phyloP scores from a whole-genome alignment of 2,797 vertebrate genomes.

The Capromys pilorides region DNA sequence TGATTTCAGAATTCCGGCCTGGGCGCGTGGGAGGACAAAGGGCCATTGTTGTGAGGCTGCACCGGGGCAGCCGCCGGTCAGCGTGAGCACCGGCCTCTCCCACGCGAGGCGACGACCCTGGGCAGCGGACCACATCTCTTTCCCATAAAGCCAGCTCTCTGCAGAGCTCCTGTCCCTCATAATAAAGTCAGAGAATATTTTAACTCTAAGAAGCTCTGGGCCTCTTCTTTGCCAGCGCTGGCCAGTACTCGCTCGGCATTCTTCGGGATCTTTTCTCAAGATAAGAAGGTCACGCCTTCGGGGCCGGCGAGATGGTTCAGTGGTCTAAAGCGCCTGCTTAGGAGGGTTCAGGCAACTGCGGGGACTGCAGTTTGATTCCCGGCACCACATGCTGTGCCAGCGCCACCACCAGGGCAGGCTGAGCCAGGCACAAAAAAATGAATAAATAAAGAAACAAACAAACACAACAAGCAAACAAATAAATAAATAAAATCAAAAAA shows the following conservation, averaged over 20 bases:
- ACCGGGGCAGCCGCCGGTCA: background rate
- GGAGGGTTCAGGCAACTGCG: too few relatives aligned
- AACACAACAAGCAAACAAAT: too few relatives aligned
- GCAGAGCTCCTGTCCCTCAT: background rate
- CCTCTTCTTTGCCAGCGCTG: background rate
- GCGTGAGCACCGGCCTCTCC: background rate
- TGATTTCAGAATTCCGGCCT: background rate
- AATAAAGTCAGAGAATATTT: background rate
- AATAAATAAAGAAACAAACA: too few relatives aligned
- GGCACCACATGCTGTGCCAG: too few relatives aligned
- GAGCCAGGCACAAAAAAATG: too few relatives aligned
- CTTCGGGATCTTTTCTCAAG: too few relatives aligned
- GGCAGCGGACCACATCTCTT: background rate
- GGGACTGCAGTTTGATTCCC: too few relatives aligned
- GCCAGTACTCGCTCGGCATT: background rate
- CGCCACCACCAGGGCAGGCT: too few relatives aligned
- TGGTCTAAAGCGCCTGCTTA: too few relatives aligned
- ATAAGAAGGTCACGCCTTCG: background rate
- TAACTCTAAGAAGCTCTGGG: fast-evolving
- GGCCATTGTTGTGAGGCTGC: background rate
- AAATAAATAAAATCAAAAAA: slow-evolving; percentile 82
- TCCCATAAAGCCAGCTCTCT: background rate
- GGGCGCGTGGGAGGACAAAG: fast-evolving
- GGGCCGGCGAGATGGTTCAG: too few relatives aligned
- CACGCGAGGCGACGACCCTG: background rate